Conservation (phyloP, 2,113 vertebrate genomes). For the Nicator chloris region DNA sequence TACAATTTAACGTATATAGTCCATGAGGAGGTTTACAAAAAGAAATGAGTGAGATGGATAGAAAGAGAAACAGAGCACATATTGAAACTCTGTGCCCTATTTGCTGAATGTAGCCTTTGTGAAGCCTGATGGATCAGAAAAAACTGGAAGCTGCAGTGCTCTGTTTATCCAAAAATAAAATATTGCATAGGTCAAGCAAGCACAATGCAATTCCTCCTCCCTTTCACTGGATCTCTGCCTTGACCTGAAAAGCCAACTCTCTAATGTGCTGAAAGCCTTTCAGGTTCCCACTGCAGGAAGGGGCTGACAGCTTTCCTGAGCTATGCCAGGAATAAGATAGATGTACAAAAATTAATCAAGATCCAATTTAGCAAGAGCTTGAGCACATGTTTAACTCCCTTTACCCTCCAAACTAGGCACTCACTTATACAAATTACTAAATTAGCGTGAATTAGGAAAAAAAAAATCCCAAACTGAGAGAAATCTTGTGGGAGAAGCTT, state of each 20-base stretch:
- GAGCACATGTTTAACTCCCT: background rate
- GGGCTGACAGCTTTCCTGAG: background rate
- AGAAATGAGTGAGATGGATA: background rate
- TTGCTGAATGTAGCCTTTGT: slow-evolving; percentile 54
- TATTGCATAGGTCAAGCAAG: slow-evolving; percentile 41
- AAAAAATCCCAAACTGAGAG: background rate
- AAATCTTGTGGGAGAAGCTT: background rate
- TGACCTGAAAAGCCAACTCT: slow-evolving; percentile 34
- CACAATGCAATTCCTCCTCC: slow-evolving; percentile 19
- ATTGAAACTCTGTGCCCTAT: background rate
- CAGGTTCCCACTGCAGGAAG: background rate
- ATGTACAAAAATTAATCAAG: slow-evolving; percentile 30
- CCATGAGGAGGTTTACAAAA: background rate
- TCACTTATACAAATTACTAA: background rate
- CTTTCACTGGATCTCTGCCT: background rate
- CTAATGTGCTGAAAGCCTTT: slow-evolving; percentile 14
- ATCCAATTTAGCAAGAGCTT: slow-evolving; percentile 8
- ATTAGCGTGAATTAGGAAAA: background rate
- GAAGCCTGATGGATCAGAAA: slow-evolving; percentile 2
- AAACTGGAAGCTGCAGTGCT: background rate
- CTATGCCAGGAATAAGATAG: background rate
- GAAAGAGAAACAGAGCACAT: background rate
- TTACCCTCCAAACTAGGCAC: background rate
- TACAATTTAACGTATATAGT: background rate
- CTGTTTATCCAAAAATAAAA: slow-evolving; percentile 63